Conservation (phyloP, 2,797 vertebrate species). For the Centroberyx gerrardi region DNA sequence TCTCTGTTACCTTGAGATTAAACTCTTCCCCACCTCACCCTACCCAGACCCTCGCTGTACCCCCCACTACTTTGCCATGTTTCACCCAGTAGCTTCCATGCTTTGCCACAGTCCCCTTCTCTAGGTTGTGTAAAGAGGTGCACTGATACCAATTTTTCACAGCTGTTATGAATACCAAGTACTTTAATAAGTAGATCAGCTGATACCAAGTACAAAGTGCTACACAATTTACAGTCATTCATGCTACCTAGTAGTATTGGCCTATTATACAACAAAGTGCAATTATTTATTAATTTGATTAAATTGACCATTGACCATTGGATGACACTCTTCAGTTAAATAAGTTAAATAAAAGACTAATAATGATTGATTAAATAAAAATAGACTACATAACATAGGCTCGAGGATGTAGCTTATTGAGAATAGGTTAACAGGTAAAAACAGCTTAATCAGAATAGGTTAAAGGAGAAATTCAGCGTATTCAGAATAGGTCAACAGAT, state of each 20-base stretch:
- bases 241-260: no score
- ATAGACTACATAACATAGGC: neutral
- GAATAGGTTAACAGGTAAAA: no score
- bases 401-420: no score
- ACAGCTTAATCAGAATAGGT: neutral
- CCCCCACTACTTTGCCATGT: neutral
- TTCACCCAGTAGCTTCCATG: conserved; percentile 12
- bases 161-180: no score
- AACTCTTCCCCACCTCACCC: neutral
- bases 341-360: neutral
- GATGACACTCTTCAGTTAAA: no score
- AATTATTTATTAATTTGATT: no score
- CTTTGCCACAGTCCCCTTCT: conserved; percentile 16
- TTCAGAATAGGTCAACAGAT: neutral
- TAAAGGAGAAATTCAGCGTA: neutral
- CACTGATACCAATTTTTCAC: neutral
- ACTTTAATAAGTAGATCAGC: no score
- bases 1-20: conserved; percentile 14
- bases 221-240: no score
- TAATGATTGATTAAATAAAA: neutral
- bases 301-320: no score
- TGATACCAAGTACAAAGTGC: no score
- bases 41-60: conserved; percentile 2
- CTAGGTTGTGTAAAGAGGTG: conserved; percentile 27
- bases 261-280: no score